These are phyloP conservation scores for Acrossocheilus wenchowensis DNA, from an alignment of 2,797 vertebrate genomes.

Conservation along the genomic window DNA sequence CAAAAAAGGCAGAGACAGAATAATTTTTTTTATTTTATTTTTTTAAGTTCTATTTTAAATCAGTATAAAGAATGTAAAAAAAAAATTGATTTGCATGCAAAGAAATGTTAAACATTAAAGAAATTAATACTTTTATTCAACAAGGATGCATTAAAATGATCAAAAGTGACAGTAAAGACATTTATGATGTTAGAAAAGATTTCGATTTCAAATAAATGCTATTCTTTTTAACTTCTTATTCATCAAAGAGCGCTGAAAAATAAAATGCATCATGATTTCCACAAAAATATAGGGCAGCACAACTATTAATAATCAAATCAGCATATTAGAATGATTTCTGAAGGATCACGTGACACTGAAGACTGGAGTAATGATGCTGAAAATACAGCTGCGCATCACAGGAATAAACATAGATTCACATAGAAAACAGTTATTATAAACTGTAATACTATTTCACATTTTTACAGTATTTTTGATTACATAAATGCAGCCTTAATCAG, in stretches of 20 bases:
- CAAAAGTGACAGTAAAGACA: neutral
- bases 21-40: neutral
- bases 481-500: neutral
- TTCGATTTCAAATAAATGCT: neutral
- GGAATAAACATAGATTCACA: neutral
- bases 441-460: neutral
- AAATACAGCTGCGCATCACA: neutral
- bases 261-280: neutral
- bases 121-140: neutral
- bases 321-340: neutral
- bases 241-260: neutral
- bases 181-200: neutral
- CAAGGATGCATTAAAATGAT: neutral
- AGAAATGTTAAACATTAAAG: neutral
- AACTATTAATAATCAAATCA: neutral
- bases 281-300: too few relatives aligned
- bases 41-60: neutral
- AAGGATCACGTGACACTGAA: neutral
- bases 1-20: slow-evolving; percentile 6
- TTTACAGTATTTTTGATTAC: neutral
- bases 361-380: neutral
- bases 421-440: neutral
- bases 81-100: neutral
- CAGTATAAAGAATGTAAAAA: neutral
- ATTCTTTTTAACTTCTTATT: neutral